Base-by-base conservation (phyloP, 2,888 invertebrate genomes). In the Erebia palarica region DNA sequence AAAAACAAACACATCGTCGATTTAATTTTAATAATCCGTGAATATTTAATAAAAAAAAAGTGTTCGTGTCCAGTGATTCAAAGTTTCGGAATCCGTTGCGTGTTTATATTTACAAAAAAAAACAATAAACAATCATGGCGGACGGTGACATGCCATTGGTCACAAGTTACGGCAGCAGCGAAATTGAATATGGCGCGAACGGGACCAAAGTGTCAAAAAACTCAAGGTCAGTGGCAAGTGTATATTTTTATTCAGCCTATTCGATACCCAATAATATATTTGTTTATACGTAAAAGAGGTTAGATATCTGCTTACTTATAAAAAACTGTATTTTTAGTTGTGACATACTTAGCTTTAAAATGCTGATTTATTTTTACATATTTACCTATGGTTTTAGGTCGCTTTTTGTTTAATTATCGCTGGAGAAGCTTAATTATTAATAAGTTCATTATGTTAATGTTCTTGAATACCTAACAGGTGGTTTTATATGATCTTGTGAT, bases 71-170 rank as follows among this genome's bases (percentile, higher is more conserved):
- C 58, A 59, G 69, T 74, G 69, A 71, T 68, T 69, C 71, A 77
- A 73, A 76, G 11, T 13, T 63, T 49, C 7, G 63, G 63, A 74
- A 74, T 68, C 53, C 71, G 72, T 74, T 69, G 68, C 71, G 71
- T 63, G 73, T 65, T 72, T 77, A 75, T 73, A 75, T 75, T 78
- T 77, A 14, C 13, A 63, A 21, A 44, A 61, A 70, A 78, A 74
- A 79, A 80, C 74, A 73, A 72, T 65, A 69, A 82, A 82, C 74
- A 80, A 86, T 81, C 74, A 90, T 92, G 90, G 90, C 92, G 74
- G 92, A 92, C 81, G 92, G 92, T 78, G 92, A 92, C 78, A 84
- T 91, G 81, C 92, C 92, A 73, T 79, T 93, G 76, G 92, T 93
- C 69, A 85, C 86, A 63, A 91, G 91, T 88, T 92, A 86, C 82